Evolutionary conservation across 2,797 vertebrate species (phyloP).

Genomic region (Vireo griseus): DNA sequence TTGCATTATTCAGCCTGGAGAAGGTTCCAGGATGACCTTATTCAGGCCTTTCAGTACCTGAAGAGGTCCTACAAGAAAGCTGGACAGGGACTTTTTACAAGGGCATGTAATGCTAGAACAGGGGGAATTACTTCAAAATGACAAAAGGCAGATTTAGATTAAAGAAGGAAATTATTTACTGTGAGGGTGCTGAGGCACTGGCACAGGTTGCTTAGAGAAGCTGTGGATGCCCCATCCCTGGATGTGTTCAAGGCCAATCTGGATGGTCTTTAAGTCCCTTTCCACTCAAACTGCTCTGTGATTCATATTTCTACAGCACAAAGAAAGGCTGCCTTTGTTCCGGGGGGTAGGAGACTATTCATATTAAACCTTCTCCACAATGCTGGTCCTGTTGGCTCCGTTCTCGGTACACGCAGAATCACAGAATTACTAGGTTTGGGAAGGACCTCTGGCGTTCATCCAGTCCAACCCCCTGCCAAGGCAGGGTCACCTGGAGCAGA

Average conservation of each 20-base stretch:
- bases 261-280: not conserved
- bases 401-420: not conserved
- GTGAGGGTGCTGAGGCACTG: not conserved
- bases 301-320: not conserved
- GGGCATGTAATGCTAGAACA: not conserved
- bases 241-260: not conserved
- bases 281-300: not conserved
- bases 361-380: not conserved
- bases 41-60: not conserved
- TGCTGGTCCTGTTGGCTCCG: accelerated
- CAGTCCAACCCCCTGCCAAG: not conserved
- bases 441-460: not conserved
- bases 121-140: not conserved
- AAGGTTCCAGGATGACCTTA: not conserved
- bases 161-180: not conserved
- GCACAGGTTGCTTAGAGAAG: not conserved
- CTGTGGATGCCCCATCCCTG: not conserved
- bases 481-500: not conserved
- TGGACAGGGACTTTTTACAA: not conserved
- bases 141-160: not conserved
- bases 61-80: not conserved
- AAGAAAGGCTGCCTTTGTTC: not conserved
- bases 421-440: not conserved
- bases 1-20: not conserved
- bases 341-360: not conserved